Percentiles rank a stretch among this genome's conserved stretches.
Evolutionary conservation across 1,140 invertebrate genomes (phyloP).

Genomic region (Zaprionus inermis): DNA sequence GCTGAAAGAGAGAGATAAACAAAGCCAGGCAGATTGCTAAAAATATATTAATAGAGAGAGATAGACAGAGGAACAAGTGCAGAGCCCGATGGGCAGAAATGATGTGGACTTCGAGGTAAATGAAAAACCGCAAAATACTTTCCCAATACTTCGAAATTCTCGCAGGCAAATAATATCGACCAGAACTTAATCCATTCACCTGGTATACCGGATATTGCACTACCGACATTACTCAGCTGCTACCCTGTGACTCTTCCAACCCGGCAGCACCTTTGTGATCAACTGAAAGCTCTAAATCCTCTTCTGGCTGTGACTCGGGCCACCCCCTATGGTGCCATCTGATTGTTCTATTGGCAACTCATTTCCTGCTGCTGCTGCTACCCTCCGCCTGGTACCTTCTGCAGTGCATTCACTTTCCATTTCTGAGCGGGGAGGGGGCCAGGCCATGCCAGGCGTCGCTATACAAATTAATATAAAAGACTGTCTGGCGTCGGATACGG

Average conservation of each 20-base stretch:
- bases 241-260: not conserved
- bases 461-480: conserved; percentile 74
- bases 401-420: conserved; percentile 75
- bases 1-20: no score
- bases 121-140: not conserved
- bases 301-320: conserved; percentile 23
- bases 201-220: not conserved
- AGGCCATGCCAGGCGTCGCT: conserved; percentile 28
- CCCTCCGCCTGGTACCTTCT: not conserved
- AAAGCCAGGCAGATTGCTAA: not conserved
- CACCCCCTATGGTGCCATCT: conserved; percentile 76
- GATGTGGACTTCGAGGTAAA: no score
- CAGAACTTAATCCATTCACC: not conserved
- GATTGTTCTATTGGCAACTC: conserved; percentile 82
- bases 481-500: conserved; percentile 44
- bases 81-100: no score
- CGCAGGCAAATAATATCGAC: not conserved
- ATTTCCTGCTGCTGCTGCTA: conserved; percentile 63
- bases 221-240: conserved; percentile 3
- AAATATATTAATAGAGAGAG: no score
- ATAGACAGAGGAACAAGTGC: no score
- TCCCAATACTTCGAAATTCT: not conserved
- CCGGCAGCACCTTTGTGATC: not conserved
- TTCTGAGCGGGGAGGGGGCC: conserved; percentile 54
- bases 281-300: conserved; percentile 2